A percentile compares a stretch with the other conserved stretches of the same genome.
Evolutionary conservation across 1,140 invertebrate genomes (phyloP).

Genomic region (Reticulitermes speratus): DNA sequence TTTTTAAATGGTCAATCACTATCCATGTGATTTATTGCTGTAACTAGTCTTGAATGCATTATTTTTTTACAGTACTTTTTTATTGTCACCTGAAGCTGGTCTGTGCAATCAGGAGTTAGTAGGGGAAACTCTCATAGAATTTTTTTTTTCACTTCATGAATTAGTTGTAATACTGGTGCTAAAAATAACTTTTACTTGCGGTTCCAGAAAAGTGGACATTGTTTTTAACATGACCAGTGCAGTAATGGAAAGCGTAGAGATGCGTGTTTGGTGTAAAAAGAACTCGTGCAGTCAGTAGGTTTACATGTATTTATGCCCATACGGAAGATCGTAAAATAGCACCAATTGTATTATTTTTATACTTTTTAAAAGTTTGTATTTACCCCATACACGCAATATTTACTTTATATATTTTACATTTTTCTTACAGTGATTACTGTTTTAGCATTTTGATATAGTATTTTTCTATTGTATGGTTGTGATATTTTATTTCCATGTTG

Average conservation of each 20-base stretch:
- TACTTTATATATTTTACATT: slow-evolving; percentile 4
- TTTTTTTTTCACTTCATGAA: not conserved
- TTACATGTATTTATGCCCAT: not conserved
- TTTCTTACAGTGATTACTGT: not conserved
- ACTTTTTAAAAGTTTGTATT: slow-evolving; percentile 11
- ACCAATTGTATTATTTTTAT: slow-evolving; percentile 14
- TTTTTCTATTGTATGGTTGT: slow-evolving; percentile 34
- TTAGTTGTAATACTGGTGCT: slow-evolving; percentile 15
- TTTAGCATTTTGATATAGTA: slow-evolving; percentile 24
- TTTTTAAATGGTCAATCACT: slow-evolving; percentile 29
- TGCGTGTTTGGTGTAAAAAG: not conserved
- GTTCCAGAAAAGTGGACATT: not conserved
- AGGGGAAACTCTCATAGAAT: not conserved
- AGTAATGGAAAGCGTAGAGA: not conserved
- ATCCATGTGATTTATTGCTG: slow-evolving; percentile 23
- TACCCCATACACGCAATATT: not conserved
- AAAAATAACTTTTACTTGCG: not conserved
- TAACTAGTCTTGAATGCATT: slow-evolving; percentile 32
- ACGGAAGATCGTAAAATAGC: not conserved
- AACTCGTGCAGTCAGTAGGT: not conserved
- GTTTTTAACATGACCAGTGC: not conserved
- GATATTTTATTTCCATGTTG: slow-evolving; percentile 33
- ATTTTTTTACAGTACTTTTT: slow-evolving; percentile 31
- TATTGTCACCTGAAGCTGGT: not conserved
- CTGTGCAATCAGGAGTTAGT: not conserved